Evolutionary conservation across 2,113 vertebrate species (phyloP), one percentile per base, ranked within the genome.

Genomic region (Actenoides hombroni): DNA sequence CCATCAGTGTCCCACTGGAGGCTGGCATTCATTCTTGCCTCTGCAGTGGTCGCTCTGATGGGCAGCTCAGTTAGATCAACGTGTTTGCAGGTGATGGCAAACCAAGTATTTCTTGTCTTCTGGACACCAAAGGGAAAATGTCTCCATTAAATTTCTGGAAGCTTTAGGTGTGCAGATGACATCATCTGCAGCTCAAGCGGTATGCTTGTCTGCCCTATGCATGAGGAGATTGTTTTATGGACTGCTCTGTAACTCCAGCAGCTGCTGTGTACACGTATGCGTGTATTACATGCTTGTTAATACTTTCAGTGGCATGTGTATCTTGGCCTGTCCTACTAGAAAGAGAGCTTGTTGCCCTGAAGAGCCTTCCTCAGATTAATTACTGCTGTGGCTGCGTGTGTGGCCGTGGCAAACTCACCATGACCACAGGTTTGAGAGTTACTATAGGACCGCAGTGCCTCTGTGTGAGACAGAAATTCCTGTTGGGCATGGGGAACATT

Each of bases 371-470:
- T 96, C 31, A 11, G 19, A 18, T 39, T 35, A 54, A 51, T 57
- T 67, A 20, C 31, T 25, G 0, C 69, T 26, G 23, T 59, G 51
- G 15, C 61, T 85, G 61, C 75, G 21, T 48, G 9, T 11, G 42
- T 54, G 78, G 39, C 68, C 9, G 0, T 53, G 44, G 35, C 42
- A 67, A 74, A 53, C 6, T 17, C 21, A 15, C 3, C 0, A 1
- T 83, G 39, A 33, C 76, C 7, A 0, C 53, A 73, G 33, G 57
- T 73, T 59, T 70, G 33, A 61, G 63, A 46, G n/a, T 78, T 80
- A 11, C 26, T 56, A 0, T 10, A 44, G 31, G 49, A 61, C 12
- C 2, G 1, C 0, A 0, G 7, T 57, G 24, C 37, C 56, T 89
- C 20, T 0, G 2, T n/a, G 14, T 18, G 84, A 86, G n/a, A n/a